These are phyloP conservation scores for Holothuria leucospilota DNA, from an alignment of 53 echinoderm and acorn worm species.

Conservation along the genomic window DNA sequence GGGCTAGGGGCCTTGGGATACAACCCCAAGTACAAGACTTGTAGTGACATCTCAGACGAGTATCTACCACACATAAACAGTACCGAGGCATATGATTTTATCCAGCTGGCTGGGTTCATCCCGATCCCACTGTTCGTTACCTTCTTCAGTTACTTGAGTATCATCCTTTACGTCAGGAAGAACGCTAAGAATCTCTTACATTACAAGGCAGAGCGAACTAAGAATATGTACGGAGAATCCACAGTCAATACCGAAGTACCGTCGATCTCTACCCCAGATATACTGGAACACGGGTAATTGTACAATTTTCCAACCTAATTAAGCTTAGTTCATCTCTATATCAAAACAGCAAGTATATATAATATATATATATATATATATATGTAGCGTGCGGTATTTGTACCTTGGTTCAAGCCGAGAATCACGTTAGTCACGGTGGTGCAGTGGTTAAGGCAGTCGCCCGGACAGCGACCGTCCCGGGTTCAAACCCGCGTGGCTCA, in stretches of 20 bases:
- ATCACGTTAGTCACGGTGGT: too few species aligned
- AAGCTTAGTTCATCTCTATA: too few species aligned
- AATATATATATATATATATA: too few species aligned
- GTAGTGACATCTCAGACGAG: slow-evolving; percentile 64
- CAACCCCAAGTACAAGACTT: slow-evolving; percentile 68
- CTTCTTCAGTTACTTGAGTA: slow-evolving; percentile 58
- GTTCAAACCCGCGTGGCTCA: too few species aligned
- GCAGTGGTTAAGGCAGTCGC: too few species aligned
- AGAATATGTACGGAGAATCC: slow-evolving; percentile 24
- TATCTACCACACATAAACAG: slow-evolving; percentile 37
- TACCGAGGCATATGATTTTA: slow-evolving; percentile 54
- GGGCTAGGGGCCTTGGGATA: slow-evolving; percentile 66
- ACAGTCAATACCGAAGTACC: slow-evolving; percentile 4
- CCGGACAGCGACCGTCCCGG: too few species aligned
- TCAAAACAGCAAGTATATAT: too few species aligned
- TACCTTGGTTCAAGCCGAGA: too few species aligned
- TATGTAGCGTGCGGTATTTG: too few species aligned
- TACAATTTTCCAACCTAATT: too few species aligned
- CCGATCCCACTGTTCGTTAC: slow-evolving; percentile 65
- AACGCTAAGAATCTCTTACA: slow-evolving; percentile 48
- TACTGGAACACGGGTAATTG: background rate
- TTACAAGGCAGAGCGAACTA: slow-evolving; percentile 22
- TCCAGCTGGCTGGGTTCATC: slow-evolving; percentile 54
- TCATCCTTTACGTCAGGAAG: slow-evolving; percentile 61
- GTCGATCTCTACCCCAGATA: background rate